Base-by-base conservation (phyloP, 2,888 invertebrate genomes). In the Tetrapedia diversipes region DNA sequence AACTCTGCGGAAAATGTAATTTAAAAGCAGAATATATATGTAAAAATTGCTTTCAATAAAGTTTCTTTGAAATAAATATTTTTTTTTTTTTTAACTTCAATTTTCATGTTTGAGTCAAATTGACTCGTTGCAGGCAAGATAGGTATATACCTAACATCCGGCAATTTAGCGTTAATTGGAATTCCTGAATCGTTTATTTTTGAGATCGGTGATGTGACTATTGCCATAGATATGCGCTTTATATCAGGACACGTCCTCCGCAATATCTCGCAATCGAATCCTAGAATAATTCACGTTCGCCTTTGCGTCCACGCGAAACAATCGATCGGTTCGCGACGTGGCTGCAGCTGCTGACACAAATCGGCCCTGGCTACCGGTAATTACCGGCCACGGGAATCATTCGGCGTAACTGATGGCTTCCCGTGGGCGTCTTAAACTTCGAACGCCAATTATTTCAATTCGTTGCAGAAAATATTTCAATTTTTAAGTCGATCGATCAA, bases 351-450 rank as follows among this genome's bases (percentile, higher is more conserved):
- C 65, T 72, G 63, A 65, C 74, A 67, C 56, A 56, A 56, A 69
- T 65, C 63, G 73, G 49, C 32, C 41, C 68, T 51, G 78, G 60
- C 69, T 69, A 74, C 79, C 65, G 70, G 56, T 70, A 73, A 83
- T 82, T 81, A 71, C 63, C 75, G 69, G 72, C 80, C 67, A 77
- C 70, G 70, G 77, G 81, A 79, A 76, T 84, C 84, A 84, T 83
- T 69, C 61, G 71, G 68, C 79, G 71, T 81, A 83, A 83, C 79
- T 84, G 79, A 84, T 56, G 71, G 84, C 45, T 84, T 81, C 84
- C 61, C 80, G 77, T 54, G 70, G 71, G 14, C 71, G 63, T 63
- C 34, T 70, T 57, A 67, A 83, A 79, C 76, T 76, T 68, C 69
- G 57, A 80, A 68, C 66, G 69, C 59, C 60, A 53, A 57, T 65